These are phyloP conservation scores for Charadrius vociferus DNA, from an alignment of 2,113 vertebrate genomes.

Conservation along the genomic window DNA sequence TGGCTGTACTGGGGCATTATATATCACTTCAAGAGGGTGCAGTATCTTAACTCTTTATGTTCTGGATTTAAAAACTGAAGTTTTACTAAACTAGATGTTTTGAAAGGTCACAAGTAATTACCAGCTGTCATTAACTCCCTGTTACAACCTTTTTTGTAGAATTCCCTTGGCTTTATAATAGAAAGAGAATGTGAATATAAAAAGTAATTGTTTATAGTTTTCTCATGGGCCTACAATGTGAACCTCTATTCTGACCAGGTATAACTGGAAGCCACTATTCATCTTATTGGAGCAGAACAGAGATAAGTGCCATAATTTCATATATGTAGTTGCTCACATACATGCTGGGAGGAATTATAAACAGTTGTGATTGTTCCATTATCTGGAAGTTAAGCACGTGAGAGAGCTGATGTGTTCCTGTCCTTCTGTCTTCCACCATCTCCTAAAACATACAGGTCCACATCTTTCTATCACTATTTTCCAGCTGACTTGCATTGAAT, in stretches of 20 bases:
- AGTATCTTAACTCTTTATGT: neutral
- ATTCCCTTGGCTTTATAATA: neutral
- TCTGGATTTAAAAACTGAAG: neutral
- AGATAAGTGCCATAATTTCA: neutral
- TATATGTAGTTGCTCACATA: neutral
- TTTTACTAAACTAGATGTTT: neutral
- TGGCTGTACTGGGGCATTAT: neutral
- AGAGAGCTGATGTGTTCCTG: neutral
- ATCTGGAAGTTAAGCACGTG: neutral
- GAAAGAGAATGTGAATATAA: neutral
- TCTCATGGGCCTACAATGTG: neutral
- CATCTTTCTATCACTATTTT: neutral
- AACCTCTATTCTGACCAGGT: neutral
- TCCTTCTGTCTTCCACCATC: neutral
- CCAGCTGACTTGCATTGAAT: neutral
- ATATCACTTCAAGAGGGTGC: neutral
- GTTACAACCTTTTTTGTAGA: neutral
- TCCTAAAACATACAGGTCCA: neutral
- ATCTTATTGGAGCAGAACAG: neutral
- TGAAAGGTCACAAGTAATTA: neutral
- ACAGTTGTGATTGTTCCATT: neutral
- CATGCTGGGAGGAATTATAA: neutral
- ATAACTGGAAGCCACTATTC: neutral
- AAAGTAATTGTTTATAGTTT: neutral
- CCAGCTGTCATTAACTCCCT: neutral